Conservation (phyloP, 1,140 invertebrate species). For the Euura saliciscinereae region DNA sequence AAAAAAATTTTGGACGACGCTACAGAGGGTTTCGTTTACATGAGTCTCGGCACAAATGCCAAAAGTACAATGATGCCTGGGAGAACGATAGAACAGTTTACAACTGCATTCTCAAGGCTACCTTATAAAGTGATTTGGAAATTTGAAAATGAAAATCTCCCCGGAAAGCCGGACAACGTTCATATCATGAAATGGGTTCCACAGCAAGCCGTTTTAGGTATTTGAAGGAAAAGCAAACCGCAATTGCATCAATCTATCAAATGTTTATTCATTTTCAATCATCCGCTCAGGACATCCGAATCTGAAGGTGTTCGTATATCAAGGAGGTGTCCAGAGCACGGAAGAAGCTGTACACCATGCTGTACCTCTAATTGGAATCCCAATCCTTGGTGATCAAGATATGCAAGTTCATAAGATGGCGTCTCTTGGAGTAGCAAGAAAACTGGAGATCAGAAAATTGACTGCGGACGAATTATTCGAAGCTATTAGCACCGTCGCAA, state of each 20-base stretch:
- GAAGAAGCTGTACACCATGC: slow-evolving; percentile 64
- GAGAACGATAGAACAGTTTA: slow-evolving; percentile 40
- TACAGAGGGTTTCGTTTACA: slow-evolving; percentile 62
- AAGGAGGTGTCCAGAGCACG: slow-evolving; percentile 66
- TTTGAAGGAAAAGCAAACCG: background rate
- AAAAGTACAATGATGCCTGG: slow-evolving; percentile 39
- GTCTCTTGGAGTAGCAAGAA: slow-evolving; percentile 29
- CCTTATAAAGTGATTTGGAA: slow-evolving; percentile 45
- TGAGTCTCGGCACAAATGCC: slow-evolving; percentile 62
- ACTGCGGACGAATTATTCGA: slow-evolving; percentile 19
- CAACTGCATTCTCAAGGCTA: slow-evolving; percentile 56
- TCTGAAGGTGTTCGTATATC: slow-evolving; percentile 65
- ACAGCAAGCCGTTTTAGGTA: slow-evolving; percentile 55
- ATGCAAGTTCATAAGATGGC: slow-evolving; percentile 33
- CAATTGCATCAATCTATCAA: background rate
- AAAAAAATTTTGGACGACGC: slow-evolving; percentile 54
- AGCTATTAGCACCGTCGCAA: slow-evolving; percentile 32
- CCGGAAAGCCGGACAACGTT: slow-evolving; percentile 41
- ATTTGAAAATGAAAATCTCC: slow-evolving; percentile 24
- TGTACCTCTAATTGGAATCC: slow-evolving; percentile 62
- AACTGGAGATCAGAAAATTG: slow-evolving; percentile 25
- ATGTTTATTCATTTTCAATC: slow-evolving; percentile 12
- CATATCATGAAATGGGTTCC: slow-evolving; percentile 59
- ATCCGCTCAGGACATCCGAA: slow-evolving; percentile 59
- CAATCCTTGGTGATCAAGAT: slow-evolving; percentile 32